These are phyloP conservation scores for Lamellibrachia luymesi DNA, from an alignment of 1,140 invertebrate species.

Conservation along the genomic window DNA sequence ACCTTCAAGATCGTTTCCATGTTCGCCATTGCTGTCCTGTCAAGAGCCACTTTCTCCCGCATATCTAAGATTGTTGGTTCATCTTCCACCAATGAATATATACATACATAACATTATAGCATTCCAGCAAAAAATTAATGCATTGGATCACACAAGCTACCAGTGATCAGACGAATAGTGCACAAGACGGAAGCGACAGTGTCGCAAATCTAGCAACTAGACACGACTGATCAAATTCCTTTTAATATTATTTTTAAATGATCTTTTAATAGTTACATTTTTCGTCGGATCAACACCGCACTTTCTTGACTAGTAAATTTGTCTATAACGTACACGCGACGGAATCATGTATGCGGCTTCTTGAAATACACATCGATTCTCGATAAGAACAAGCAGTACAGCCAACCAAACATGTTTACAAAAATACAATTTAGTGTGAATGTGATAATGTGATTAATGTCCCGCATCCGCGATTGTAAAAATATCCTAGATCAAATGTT, in stretches of 20 bases:
- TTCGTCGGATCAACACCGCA: background rate
- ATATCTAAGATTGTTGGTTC: too few species aligned
- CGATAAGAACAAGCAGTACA: background rate
- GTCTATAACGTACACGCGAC: background rate
- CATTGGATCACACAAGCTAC: background rate
- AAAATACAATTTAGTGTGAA: background rate
- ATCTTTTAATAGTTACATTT: conserved; percentile 2
- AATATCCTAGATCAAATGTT: background rate
- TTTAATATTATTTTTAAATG: background rate
- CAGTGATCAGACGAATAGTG: background rate
- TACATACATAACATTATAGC: background rate
- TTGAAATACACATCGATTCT: background rate
- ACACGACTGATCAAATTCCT: background rate
- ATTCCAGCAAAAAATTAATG: background rate
- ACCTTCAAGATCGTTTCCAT: too few species aligned
- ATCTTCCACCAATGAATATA: background rate
- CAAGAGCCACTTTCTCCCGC: too few species aligned
- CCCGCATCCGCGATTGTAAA: background rate
- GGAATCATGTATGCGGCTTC: background rate
- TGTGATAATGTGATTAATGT: background rate
- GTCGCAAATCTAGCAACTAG: background rate
- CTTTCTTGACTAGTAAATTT: background rate
- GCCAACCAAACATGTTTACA: background rate
- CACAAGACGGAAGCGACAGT: background rate
- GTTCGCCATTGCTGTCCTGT: too few species aligned